These are phyloP conservation scores for Pycnonotus jocosus DNA, from an alignment of 2,113 vertebrate species.

Conservation along the genomic window DNA sequence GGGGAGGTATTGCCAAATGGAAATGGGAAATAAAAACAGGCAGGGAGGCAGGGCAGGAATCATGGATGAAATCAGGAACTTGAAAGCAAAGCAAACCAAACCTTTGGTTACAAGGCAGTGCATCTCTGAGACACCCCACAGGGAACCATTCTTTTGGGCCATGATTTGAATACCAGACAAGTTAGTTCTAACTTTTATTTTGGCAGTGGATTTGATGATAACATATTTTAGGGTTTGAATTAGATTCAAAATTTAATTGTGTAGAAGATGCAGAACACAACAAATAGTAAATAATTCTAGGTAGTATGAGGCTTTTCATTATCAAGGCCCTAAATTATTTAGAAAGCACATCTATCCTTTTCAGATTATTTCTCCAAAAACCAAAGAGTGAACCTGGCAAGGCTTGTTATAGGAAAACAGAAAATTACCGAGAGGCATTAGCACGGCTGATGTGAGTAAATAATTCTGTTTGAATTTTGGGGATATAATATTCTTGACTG, in stretches of 20 bases:
- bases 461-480: neutral
- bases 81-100: neutral
- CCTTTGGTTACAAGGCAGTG: neutral
- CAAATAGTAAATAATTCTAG: neutral
- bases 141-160: neutral
- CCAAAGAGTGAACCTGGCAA: neutral
- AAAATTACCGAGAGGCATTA: neutral
- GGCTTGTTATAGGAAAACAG: neutral
- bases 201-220: neutral
- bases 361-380: neutral
- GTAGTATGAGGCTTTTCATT: neutral
- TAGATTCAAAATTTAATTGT: neutral
- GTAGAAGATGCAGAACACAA: neutral
- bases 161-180: neutral
- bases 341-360: neutral
- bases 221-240: neutral
- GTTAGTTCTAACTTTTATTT: neutral
- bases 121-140: neutral
- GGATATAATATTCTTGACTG: neutral
- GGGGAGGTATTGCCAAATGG: neutral
- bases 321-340: neutral
- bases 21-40: neutral
- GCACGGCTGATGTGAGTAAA: neutral
- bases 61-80: neutral
- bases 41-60: no score